These are phyloP conservation scores for Mythimna impura DNA, from an alignment of 2,888 invertebrate species.

Conservation along the genomic window DNA sequence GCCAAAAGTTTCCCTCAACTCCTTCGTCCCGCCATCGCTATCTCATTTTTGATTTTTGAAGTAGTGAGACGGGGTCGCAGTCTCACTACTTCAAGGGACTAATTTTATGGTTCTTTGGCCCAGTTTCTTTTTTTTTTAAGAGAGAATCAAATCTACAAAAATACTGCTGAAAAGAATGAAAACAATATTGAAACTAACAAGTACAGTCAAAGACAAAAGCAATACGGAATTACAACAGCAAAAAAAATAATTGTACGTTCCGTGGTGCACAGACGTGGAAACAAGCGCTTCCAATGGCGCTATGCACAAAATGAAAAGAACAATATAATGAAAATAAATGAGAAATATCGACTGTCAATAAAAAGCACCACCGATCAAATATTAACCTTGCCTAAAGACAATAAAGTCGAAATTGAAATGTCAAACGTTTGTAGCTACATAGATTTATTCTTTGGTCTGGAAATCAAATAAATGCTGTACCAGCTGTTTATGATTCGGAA, in stretches of 20 bases:
- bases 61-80: too few relatives aligned
- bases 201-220: constrained; percentile 14
- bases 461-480: constrained; percentile 42
- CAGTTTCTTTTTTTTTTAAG: background rate
- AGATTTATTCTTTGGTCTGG: constrained; percentile 37
- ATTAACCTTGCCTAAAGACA: background rate
- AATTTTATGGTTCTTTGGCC: too few relatives aligned
- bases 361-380: constrained; percentile 15
- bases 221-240: background rate
- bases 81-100: too few relatives aligned
- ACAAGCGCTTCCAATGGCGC: constrained; percentile 45
- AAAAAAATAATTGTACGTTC: constrained; percentile 23
- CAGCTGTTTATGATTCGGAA: constrained; percentile 52
- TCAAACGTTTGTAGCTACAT: background rate
- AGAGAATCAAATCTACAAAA: background rate
- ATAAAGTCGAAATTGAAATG: constrained; percentile 36
- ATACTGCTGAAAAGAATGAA: background rate
- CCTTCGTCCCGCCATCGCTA: too few relatives aligned
- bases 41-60: too few relatives aligned
- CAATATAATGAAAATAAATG: constrained; percentile 54
- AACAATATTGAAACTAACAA: background rate
- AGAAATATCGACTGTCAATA: constrained; percentile 51
- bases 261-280: constrained; percentile 31
- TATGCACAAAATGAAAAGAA: constrained; percentile 55
- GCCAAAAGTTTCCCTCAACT: too few relatives aligned